Percentiles rank a stretch among this genome's conserved stretches.
Evolutionary conservation across 2,113 vertebrate genomes (phyloP).

Genomic region (Tamias sibiricus): DNA sequence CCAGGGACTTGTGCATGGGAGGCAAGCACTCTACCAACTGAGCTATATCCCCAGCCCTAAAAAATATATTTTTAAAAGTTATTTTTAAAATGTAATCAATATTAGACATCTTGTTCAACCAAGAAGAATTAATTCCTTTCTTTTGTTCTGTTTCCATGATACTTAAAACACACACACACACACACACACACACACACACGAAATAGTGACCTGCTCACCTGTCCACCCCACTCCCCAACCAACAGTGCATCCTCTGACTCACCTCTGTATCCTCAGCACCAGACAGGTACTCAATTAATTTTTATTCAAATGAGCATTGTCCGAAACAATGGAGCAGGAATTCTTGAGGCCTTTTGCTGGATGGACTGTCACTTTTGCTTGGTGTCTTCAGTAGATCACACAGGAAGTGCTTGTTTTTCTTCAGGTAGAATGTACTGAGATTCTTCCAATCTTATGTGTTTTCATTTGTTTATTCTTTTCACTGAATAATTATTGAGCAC

Average conservation of each 20-base stretch:
- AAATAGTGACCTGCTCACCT: not conserved
- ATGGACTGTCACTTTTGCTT: not conserved
- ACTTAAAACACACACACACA: not conserved
- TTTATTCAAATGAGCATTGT: constrained; percentile 39
- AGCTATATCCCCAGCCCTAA: no score
- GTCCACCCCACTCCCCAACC: not conserved
- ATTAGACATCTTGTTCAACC: not conserved
- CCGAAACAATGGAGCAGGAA: not conserved
- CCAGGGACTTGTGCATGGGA: no score
- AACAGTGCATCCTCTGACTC: not conserved
- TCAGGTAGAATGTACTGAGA: not conserved
- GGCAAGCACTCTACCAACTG: no score
- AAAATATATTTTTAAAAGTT: no score
- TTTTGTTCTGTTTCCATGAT: not conserved
- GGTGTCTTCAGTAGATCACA: not conserved
- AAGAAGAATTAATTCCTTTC: constrained; percentile 36
- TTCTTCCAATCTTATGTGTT: not conserved
- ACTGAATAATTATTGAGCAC: not conserved
- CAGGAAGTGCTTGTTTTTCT: constrained; percentile 27
- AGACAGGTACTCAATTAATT: constrained; percentile 37
- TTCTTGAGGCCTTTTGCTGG: constrained; percentile 28
- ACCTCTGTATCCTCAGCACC: not conserved
- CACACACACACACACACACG: not conserved
- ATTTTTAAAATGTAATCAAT: constrained; percentile 29
- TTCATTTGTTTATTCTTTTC: not conserved